A percentile compares a stretch with the other conserved stretches of the same genome.
These are phyloP conservation scores for Parnassius apollo DNA, from an alignment of 2,888 invertebrate genomes.

Conservation along the genomic window DNA sequence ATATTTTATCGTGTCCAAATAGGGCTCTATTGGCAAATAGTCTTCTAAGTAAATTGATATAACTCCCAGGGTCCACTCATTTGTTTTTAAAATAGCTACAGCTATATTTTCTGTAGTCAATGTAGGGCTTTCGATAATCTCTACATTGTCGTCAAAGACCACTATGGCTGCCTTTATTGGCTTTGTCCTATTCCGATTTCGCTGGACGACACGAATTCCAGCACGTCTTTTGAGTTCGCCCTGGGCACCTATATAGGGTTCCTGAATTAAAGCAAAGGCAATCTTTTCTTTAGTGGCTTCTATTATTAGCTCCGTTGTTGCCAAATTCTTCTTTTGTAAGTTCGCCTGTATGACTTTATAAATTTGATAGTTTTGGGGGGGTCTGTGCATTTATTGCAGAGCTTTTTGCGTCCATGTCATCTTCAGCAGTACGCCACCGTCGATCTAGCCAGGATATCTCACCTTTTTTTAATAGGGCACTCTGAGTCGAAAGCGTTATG, in stretches of 20 bases:
- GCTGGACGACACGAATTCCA: conserved; percentile 16
- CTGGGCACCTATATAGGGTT: conserved; percentile 22
- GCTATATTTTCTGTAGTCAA: no score
- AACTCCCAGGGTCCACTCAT: no score
- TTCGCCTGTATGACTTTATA: neutral
- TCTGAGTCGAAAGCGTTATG: no score
- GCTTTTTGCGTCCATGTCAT: neutral
- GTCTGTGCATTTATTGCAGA: no score
- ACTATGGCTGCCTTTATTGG: neutral
- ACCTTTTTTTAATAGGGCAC: conserved; percentile 7
- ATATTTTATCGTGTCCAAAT: no score
- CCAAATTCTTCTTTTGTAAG: neutral
- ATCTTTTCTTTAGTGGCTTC: neutral
- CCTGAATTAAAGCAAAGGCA: conserved; percentile 14
- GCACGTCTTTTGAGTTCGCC: conserved; percentile 4
- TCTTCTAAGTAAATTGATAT: no score
- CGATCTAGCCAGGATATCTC: conserved; percentile 27
- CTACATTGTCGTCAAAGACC: no score
- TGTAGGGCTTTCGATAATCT: no score
- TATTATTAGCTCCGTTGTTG: neutral
- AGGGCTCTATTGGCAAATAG: no score
- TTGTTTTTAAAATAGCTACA: no score
- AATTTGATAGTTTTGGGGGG: no score
- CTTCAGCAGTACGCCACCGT: conserved; percentile 7
- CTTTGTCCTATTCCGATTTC: neutral